Evolutionary conservation across 2,888 invertebrate species (phyloP), one percentile per base, ranked within the genome.

Genomic region (Spicauda simplicius): DNA sequence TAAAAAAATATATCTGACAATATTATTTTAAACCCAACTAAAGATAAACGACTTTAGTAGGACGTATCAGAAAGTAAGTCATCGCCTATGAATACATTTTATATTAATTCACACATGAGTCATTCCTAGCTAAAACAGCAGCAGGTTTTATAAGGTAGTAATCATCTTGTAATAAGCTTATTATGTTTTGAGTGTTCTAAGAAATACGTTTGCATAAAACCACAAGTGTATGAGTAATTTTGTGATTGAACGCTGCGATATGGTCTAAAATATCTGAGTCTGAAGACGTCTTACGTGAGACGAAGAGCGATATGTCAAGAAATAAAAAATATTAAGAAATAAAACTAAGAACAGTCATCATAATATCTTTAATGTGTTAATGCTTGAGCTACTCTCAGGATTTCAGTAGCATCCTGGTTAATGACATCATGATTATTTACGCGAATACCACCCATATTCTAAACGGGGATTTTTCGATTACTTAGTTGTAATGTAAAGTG

Each of bases 161-260:
- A 58, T 53, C 50, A 53, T 41, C 16, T 52, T 20, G 30, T 60
- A 48, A 60, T 66, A 66, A 60, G 55, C 60, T 61, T 61, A 52
- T 61, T 61, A 67, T 67, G 16, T 52, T 60, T 67, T 61, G 61
- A 56, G 55, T 61, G 60, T 67, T 67, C 67, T 41, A 50, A 56
- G 67, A 67, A 67, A 59, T 33, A 59, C 50, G 62, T 66, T 65
- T 66, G 65, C 65, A 66, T 66, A 66, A 66, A 60, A 60, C 59
- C 65, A 60, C 65, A 60, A 66, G 65, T 66, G 65, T 54, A 59
- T 60, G 65, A 65, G 65, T 60, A 66, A 66, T 66, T 59, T 54
- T 4, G 59, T 60, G 65, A 66, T 66, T 66, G 18, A 25, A 53
- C 25, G 25, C 45, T 48, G n/a, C n/a, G 65, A 66, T 66, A 66